phyloP scores from a whole-genome alignment of 35 echinoderm and acorn worm species.

The Anneissia japonica region DNA sequence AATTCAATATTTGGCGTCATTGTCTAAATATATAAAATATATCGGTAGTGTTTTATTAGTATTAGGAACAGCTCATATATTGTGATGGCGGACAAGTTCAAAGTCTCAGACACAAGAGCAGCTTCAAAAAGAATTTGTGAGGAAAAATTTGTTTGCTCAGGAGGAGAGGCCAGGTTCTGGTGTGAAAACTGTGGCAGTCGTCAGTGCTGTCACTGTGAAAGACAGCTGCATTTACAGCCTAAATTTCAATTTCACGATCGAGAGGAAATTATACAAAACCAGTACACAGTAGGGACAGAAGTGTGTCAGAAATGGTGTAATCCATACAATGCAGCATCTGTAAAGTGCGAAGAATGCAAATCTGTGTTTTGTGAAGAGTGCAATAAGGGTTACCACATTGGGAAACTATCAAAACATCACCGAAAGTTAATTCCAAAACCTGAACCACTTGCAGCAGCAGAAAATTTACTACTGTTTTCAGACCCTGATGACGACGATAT shows the following conservation, averaged over 20 bases:
- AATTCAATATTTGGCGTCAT: not conserved
- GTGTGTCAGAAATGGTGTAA: slow-evolving; percentile 84
- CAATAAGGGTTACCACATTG: slow-evolving; percentile 70
- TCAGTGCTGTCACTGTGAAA: slow-evolving; percentile 75
- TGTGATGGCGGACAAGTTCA: not conserved
- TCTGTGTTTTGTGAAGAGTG: slow-evolving; percentile 66
- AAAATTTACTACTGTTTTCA: not conserved
- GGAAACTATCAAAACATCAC: slow-evolving; percentile 79
- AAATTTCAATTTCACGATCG: slow-evolving; percentile 68
- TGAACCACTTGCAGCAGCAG: not conserved
- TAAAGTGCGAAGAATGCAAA: slow-evolving; percentile 76
- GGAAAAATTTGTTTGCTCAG: slow-evolving; percentile 71
- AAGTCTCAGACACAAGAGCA: not conserved
- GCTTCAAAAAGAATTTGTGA: slow-evolving; percentile 91
- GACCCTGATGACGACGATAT: not conserved
- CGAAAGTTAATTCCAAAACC: slow-evolving; percentile 67
- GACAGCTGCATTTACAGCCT: slow-evolving; percentile 54
- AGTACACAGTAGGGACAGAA: slow-evolving; percentile 35
- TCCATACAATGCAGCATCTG: slow-evolving; percentile 72
- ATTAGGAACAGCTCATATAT: not conserved
- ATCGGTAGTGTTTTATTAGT: not conserved
- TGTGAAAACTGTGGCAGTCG: slow-evolving; percentile 83
- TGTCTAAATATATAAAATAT: not conserved
- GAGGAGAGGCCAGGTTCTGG: slow-evolving; percentile 56
- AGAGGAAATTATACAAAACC: slow-evolving; percentile 56